Percentiles rank a stretch among this genome's conserved stretches.
Conservation (phyloP, 2,888 invertebrate genomes). For the Tholera decimalis region DNA sequence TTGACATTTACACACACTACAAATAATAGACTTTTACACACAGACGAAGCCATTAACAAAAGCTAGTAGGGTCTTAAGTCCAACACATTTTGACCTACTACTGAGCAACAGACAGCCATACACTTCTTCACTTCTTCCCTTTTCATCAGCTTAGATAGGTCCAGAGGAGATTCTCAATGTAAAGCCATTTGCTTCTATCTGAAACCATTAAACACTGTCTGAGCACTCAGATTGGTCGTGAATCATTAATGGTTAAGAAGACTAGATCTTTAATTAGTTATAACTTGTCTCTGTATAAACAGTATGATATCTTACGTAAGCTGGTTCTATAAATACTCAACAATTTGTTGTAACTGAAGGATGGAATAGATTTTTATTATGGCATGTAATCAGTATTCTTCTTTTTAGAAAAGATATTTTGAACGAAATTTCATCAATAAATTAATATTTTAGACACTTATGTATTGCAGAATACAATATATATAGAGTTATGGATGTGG, state of each 20-base stretch:
- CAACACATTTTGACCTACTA: too few species aligned
- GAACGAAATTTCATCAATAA: not conserved
- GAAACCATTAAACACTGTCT: not conserved
- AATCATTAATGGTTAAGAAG: not conserved
- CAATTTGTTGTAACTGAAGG: slow-evolving; percentile 14
- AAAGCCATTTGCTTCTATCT: too few species aligned
- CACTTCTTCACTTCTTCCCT: too few species aligned
- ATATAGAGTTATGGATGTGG: not conserved
- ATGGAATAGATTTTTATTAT: slow-evolving; percentile 16
- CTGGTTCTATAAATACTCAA: slow-evolving; percentile 38
- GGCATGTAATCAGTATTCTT: slow-evolving; percentile 19
- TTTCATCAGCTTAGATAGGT: too few species aligned
- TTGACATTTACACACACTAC: too few species aligned
- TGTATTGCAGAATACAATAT: too few species aligned
- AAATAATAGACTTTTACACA: too few species aligned
- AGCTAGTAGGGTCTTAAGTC: too few species aligned
- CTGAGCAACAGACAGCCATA: too few species aligned
- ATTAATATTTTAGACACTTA: not conserved
- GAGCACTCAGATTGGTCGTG: not conserved
- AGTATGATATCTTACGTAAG: slow-evolving; percentile 31
- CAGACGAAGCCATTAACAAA: too few species aligned
- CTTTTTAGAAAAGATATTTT: slow-evolving; percentile 1
- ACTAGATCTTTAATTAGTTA: slow-evolving; percentile 1
- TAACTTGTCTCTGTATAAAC: slow-evolving; percentile 34
- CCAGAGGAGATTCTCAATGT: too few species aligned